These are phyloP conservation scores for Parnassius apollo DNA, from an alignment of 2,888 invertebrate species.

Conservation along the genomic window DNA sequence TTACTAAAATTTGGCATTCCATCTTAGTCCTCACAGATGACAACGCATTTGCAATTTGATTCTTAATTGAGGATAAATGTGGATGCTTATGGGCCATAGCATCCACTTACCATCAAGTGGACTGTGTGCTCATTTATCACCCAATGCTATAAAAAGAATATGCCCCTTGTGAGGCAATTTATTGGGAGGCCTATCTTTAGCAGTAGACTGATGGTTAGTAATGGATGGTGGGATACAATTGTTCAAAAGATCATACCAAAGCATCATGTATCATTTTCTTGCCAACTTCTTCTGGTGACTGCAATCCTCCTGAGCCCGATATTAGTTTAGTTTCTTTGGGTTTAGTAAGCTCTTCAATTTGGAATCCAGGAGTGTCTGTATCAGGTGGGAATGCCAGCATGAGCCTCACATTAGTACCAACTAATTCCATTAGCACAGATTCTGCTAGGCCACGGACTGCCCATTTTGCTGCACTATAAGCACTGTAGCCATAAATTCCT, in stretches of 20 bases:
- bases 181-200: too few species aligned
- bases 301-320: constrained; percentile 89
- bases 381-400: constrained; percentile 96
- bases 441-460: constrained; percentile 97
- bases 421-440: constrained; percentile 95
- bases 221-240: too few species aligned
- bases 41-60: too few species aligned
- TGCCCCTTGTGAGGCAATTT: too few species aligned
- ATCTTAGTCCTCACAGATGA: too few species aligned
- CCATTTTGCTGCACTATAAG: constrained; percentile 96
- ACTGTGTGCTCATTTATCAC: too few species aligned
- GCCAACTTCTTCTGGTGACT: constrained; percentile 90
- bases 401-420: constrained; percentile 89
- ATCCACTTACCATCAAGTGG: too few species aligned
- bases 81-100: too few species aligned
- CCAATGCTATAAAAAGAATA: too few species aligned
- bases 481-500: constrained; percentile 95
- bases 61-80: too few species aligned
- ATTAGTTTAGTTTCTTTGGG: constrained; percentile 94
- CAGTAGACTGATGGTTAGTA: too few species aligned
- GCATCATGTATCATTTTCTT: constrained; percentile 89
- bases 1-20: too few species aligned
- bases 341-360: constrained; percentile 91
- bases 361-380: constrained; percentile 98
- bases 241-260: constrained; percentile 77